A percentile compares a stretch with the other conserved stretches of the same genome.
phyloP scores from a whole-genome alignment of 2,888 invertebrate species.

The Stegophylla sp. region DNA sequence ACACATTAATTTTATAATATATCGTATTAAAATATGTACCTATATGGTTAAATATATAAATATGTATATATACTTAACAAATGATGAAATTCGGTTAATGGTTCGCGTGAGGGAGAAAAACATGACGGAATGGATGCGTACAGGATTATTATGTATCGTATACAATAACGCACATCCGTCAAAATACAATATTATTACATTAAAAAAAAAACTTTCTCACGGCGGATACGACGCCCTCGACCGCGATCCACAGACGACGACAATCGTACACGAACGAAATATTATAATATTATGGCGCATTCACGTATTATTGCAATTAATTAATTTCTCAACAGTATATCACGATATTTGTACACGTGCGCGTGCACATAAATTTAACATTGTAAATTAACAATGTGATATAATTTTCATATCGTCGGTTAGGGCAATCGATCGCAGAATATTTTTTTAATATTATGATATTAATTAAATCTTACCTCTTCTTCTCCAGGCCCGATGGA shows the following conservation, averaged over 20 bases:
- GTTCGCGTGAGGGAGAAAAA: background rate
- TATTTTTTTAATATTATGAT: too few relatives aligned
- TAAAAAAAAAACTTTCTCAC: constrained; percentile 10
- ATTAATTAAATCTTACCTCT: constrained; percentile 75
- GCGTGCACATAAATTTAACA: too few relatives aligned
- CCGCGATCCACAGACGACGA: background rate
- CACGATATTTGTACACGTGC: too few relatives aligned
- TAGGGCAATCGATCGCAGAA: too few relatives aligned
- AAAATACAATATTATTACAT: background rate
- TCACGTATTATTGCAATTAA: background rate
- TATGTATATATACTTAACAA: background rate
- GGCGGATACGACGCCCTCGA: constrained; percentile 36
- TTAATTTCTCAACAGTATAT: background rate
- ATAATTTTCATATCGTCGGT: too few relatives aligned
- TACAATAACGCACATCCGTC: background rate
- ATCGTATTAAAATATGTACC: background rate
- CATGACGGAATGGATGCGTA: constrained; percentile 26
- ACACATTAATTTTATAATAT: background rate
- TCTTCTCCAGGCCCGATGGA: constrained; percentile 95
- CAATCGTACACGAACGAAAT: background rate
- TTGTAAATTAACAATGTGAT: too few relatives aligned
- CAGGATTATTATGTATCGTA: constrained; percentile 23
- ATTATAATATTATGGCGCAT: background rate
- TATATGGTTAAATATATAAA: background rate
- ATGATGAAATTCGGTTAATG: background rate